Evolutionary conservation across 2,888 invertebrate genomes (phyloP), one percentile per base, ranked within the genome.

Genomic region (Himalopsyche anomala): DNA sequence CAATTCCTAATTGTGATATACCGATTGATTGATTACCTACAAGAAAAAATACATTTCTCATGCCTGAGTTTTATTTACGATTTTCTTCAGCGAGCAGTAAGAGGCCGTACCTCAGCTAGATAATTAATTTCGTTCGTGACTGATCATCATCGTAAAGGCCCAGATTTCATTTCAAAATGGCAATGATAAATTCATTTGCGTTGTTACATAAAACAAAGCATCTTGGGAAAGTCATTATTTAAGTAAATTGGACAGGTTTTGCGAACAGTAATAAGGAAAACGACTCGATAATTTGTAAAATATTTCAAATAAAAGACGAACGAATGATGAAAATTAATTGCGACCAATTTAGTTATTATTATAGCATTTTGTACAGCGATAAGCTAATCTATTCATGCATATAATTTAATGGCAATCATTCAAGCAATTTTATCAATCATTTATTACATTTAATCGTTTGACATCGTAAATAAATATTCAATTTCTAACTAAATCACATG

Each of bases 231-330:
- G 62, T n/a, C 62, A 62, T 62, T 62, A 62, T 62, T 62, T 62
- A 19, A 19, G 62, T 28, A 62, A 62, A 62, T 62, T 62, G 62
- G 62, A 62, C 62, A 62, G 62, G 62, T 62, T 62, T 62, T 11
- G n/a, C 56, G 62, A 62, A 19, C 51, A 51, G 51, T 62, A 62
- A 62, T 62, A 62, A 62, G 19, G 62, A 62, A 19, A 28, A 19
- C 62, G 62, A 62, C 62, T 62, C 62, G 62, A 62, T 19, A 62
- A 62, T 62, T 62, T 62, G 62, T 62, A 62, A 62, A 62, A 62
- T 62, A 28, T 62, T 62, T 19, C 62, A 62, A 62, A 62, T 62
- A 62, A 62, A 62, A 62, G 62, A 19, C 62, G 15, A 51, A 62
- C 62, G 62, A 62, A 62, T 11, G 62, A 62, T 11, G 8, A 19